A percentile compares a stretch with the other conserved stretches of the same genome.
Conservation (phyloP, 1,140 invertebrate species). For the Bombus picipes region DNA sequence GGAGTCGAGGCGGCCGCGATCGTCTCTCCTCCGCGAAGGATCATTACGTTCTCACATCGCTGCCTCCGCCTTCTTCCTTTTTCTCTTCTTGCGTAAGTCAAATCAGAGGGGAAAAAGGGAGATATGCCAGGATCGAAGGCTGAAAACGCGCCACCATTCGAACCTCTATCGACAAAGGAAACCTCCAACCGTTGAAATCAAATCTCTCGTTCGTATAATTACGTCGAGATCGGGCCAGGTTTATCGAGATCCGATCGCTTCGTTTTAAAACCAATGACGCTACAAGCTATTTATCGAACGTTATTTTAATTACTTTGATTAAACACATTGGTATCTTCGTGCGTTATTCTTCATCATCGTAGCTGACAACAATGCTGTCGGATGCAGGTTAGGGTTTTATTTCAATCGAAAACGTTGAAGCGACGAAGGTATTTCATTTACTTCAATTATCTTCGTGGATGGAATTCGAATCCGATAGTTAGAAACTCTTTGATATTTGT, state of each 20-base stretch:
- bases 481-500: too few species aligned
- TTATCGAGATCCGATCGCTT: neutral
- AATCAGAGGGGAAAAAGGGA: neutral
- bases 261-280: neutral
- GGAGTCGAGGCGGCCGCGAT: slow-evolving; percentile 39
- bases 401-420: too few species aligned
- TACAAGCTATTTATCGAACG: neutral
- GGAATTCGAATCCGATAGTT: too few species aligned
- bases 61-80: neutral
- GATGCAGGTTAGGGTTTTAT: too few species aligned
- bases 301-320: neutral
- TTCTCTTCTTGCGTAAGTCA: neutral
- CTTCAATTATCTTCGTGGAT: too few species aligned
- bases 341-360: too few species aligned
- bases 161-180: slow-evolving; percentile 3
- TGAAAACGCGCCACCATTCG: neutral
- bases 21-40: slow-evolving; percentile 3
- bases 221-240: neutral
- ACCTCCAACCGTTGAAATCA: neutral
- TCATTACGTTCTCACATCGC: slow-evolving; percentile 49
- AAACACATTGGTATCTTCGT: too few species aligned
- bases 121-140: neutral
- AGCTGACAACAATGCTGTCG: too few species aligned
- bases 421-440: too few species aligned
- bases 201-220: neutral